Percentiles rank a stretch among this genome's conserved stretches.
Evolutionary conservation across 2,888 invertebrate species (phyloP).

Genomic region (Alloplasta piceator): DNA sequence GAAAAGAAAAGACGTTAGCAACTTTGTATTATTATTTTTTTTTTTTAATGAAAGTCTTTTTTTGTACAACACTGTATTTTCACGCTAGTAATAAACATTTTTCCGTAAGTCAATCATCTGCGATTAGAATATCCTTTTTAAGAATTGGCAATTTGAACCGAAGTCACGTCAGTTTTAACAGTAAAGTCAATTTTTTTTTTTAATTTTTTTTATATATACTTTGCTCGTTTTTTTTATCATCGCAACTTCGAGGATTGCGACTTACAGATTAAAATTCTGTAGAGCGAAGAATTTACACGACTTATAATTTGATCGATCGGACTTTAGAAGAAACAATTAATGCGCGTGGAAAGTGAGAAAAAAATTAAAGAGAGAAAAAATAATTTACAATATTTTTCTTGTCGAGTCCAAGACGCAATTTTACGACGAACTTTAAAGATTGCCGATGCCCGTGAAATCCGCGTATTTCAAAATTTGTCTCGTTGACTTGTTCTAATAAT

Average conservation of each 20-base stretch:
- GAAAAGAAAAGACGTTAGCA: slow-evolving; percentile 3
- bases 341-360: slow-evolving; percentile 32
- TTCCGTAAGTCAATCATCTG: slow-evolving; percentile 21
- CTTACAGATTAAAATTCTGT: slow-evolving; percentile 42
- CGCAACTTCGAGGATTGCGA: slow-evolving; percentile 15
- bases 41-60: slow-evolving; percentile 49
- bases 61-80: slow-evolving; percentile 57
- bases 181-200: slow-evolving; percentile 36
- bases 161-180: slow-evolving; percentile 36
- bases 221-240: slow-evolving; percentile 17
- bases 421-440: slow-evolving; percentile 37
- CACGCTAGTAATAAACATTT: slow-evolving; percentile 55
- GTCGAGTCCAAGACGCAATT: slow-evolving; percentile 34
- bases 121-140: neutral
- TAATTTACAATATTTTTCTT: too few species aligned
- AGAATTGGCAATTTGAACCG: slow-evolving; percentile 18
- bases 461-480: slow-evolving; percentile 15
- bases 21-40: slow-evolving; percentile 22
- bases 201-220: slow-evolving; percentile 46
- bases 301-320: slow-evolving; percentile 54
- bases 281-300: slow-evolving; percentile 28
- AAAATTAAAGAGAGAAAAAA: slow-evolving; percentile 31
- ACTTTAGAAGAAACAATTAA: slow-evolving; percentile 54
- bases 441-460: slow-evolving; percentile 39
- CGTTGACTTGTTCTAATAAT: slow-evolving; percentile 6